Evolutionary conservation across 2,113 vertebrate species (phyloP).

Genomic region (human): GRCh38 chr4:152290501-152291000

Average conservation of each 20-base stretch:
- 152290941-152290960: not conserved
- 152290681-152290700: rapidly evolving
- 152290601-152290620: not conserved
- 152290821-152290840: not conserved
- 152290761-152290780: not conserved
- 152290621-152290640: not conserved
- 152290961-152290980: not conserved
- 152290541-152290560: not conserved
- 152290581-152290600: not conserved
- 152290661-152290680: not conserved
- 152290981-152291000: not conserved
- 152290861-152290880: not conserved
- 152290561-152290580: not conserved
- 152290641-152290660: not conserved
- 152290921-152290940: not conserved
- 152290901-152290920: not conserved
- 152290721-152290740: not conserved
- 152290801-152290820: not conserved
- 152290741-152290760: not conserved
- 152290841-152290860: not conserved
- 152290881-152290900: not conserved
- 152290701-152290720: not conserved
- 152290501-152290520: not conserved
- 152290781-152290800: not conserved
- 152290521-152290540: not conserved